Percentiles rank a stretch among this genome's conserved stretches.
These are phyloP conservation scores for Lypha dubia DNA, from an alignment of 2,888 invertebrate species.

Conservation along the genomic window DNA sequence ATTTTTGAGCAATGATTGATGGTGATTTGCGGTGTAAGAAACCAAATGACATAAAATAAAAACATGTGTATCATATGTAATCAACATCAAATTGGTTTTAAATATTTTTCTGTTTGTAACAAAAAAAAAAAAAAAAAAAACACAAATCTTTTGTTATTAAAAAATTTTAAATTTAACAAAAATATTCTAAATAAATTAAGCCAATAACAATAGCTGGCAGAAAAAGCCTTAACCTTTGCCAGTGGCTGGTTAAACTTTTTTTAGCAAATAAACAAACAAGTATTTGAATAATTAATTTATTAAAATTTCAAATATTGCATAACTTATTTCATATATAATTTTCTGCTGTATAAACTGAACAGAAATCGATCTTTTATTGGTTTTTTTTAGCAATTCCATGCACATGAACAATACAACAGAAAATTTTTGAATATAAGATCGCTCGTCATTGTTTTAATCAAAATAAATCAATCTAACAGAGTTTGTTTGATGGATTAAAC, in stretches of 20 bases:
- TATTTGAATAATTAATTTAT: slow-evolving; percentile 40
- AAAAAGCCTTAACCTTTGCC: slow-evolving; percentile 57
- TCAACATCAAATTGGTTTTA: background rate
- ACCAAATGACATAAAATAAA: background rate
- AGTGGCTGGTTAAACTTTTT: slow-evolving; percentile 19
- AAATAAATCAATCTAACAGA: slow-evolving; percentile 3
- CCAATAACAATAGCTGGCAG: background rate
- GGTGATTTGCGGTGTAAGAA: background rate
- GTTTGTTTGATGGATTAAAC: slow-evolving; percentile 1
- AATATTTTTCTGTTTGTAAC: background rate
- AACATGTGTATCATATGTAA: background rate
- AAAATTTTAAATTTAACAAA: background rate
- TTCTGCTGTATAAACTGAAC: slow-evolving; percentile 8
- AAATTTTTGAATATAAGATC: slow-evolving; percentile 12
- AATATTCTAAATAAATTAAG: slow-evolving; percentile 6
- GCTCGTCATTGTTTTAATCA: slow-evolving; percentile 36
- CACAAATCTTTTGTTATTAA: too few relatives aligned
- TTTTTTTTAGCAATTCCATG: slow-evolving; percentile 30
- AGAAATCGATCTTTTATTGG: slow-evolving; percentile 30
- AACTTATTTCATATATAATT: slow-evolving; percentile 32
- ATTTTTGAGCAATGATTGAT: too few relatives aligned
- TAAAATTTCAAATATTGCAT: slow-evolving; percentile 35
- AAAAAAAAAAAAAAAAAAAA: background rate
- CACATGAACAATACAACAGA: slow-evolving; percentile 5
- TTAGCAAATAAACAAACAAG: slow-evolving; percentile 42